Evolutionary conservation across 2,888 invertebrate genomes (phyloP), one percentile per base, ranked within the genome.

Genomic region (Thereva unica): DNA sequence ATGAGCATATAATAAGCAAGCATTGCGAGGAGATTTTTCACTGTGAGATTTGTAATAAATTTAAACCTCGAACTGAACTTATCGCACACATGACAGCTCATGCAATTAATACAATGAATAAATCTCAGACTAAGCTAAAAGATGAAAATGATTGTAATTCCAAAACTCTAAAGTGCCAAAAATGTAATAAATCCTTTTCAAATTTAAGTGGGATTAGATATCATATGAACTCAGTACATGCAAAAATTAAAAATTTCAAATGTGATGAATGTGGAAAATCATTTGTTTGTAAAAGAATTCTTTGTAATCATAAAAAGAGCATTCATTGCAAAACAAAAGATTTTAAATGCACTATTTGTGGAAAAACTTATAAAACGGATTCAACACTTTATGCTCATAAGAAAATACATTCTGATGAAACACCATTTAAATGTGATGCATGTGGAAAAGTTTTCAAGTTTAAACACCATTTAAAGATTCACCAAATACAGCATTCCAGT

Each of bases 181-280:
- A 80, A 44, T 85, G 85, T 72, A 77, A 78, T 4, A 84, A 84
- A 71, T 77, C 76, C 56, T 85, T 83, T 75, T 77, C 75, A 2
- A 82, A 82, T n/a, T 74, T 81, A 0, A 83, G 83, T 2, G 83
- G 83, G 73, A 81, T 83, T 69, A 83, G 83, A 74, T 84, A 85
- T 72, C 86, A 86, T 73, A 73, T 85, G 69, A 83, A 82, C 68
- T 79, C 84, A 73, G 78, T 78, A 8, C 85, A 86, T 75, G 76
- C 75, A 1, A 78, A 78, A 7, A 75, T 77, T 35, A 82, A 82
- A 68, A 81, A 83, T 64, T 82, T 83, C 75, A 77, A 77, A 44
- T 86, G 86, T 72, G 78, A 79, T 4, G 76, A 80, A 49, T 85
- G 86, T 74, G 82, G 82, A 0, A 78, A 81, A 45, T 78, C 76